A percentile compares a stretch with the other conserved stretches of the same genome.
Conservation (phyloP, 2,113 vertebrate genomes). For the Accipiter cooperii region DNA sequence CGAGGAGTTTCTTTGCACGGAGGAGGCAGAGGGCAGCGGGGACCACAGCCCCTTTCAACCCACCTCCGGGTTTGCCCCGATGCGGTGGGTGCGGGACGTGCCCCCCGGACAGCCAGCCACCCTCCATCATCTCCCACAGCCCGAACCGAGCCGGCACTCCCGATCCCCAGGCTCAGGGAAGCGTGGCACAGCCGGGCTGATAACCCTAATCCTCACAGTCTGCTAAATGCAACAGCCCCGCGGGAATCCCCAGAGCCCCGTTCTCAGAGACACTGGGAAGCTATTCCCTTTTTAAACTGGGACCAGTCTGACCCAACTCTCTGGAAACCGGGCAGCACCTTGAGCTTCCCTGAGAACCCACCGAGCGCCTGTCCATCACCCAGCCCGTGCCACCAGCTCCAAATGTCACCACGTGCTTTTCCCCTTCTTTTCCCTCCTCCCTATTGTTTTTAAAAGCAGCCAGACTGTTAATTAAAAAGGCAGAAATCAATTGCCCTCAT, state of each 20-base stretch:
- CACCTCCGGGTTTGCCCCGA: accelerated
- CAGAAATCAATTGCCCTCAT: slow-evolving; percentile 76
- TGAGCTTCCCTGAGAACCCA: neutral
- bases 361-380: neutral
- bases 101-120: neutral
- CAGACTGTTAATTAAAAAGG: slow-evolving; percentile 75
- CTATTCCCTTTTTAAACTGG: neutral
- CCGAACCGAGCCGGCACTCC: accelerated
- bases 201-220: neutral
- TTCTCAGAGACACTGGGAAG: neutral
- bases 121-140: accelerated
- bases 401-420: neutral
- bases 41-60: neutral
- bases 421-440: neutral
- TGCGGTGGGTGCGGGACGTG: accelerated
- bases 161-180: neutral
- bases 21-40: neutral
- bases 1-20: neutral
- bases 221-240: neutral
- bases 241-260: neutral
- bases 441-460: slow-evolving; percentile 68
- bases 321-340: neutral
- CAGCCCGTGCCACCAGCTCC: neutral
- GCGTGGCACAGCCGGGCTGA: neutral
- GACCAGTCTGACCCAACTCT: neutral